phyloP scores from a whole-genome alignment of 2,113 vertebrate genomes.

The Forbesichthys papilliferus region DNA sequence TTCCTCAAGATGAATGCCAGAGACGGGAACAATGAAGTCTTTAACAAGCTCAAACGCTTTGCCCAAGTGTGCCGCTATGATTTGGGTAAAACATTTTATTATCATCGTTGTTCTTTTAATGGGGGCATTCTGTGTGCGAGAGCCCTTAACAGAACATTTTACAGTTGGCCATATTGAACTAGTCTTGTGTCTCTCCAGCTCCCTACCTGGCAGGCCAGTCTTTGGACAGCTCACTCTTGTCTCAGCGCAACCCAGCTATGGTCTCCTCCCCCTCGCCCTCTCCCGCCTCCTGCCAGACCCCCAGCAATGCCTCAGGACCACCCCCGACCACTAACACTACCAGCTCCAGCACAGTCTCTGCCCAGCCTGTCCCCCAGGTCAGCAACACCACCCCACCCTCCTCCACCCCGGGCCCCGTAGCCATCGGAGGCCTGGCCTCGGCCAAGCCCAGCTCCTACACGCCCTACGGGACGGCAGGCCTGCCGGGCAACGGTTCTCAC shows the following conservation, averaged over 20 bases:
- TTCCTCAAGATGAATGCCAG: constrained; percentile 84
- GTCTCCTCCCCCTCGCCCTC: constrained; percentile 73
- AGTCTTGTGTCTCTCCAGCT: constrained; percentile 73
- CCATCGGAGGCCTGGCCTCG: constrained; percentile 72
- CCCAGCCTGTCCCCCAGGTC: constrained; percentile 73
- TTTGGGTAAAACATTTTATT: constrained; percentile 77
- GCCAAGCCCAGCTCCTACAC: constrained; percentile 86
- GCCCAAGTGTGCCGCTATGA: constrained; percentile 98
- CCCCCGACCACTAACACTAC: constrained; percentile 77
- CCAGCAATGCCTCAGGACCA: constrained; percentile 77
- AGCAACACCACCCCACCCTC: constrained; percentile 80
- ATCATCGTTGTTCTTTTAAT: too few species aligned
- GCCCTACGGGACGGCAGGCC: constrained; percentile 79
- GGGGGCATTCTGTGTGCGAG: too few species aligned
- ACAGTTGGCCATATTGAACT: too few species aligned
- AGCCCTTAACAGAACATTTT: too few species aligned
- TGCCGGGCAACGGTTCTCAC: constrained; percentile 76
- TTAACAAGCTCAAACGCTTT: constrained; percentile 94
- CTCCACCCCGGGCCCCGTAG: constrained; percentile 75
- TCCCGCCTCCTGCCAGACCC: constrained; percentile 68
- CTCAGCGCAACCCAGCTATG: constrained; percentile 84
- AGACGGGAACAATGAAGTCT: constrained; percentile 87
- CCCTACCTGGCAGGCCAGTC: constrained; percentile 92
- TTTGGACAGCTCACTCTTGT: constrained; percentile 89
- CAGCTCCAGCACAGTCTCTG: constrained; percentile 75